These are phyloP conservation scores for Mylabris phalerata DNA, from an alignment of 1,140 invertebrate genomes.

Conservation along the genomic window DNA sequence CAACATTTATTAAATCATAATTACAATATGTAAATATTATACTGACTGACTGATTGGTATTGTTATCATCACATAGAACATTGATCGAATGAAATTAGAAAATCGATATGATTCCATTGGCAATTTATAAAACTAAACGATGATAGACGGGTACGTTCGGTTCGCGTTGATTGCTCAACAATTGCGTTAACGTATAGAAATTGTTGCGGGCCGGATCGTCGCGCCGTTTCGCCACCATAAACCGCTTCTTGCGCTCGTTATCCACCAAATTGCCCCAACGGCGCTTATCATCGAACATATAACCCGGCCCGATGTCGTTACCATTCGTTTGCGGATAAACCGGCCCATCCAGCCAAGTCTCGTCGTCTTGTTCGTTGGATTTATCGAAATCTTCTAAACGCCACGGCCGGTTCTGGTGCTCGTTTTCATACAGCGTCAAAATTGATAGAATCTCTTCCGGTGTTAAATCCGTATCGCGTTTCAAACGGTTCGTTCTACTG, in stretches of 20 bases:
- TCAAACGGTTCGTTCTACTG: constrained; percentile 14
- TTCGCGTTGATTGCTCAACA: constrained; percentile 34
- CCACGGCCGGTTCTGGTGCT: constrained; percentile 17
- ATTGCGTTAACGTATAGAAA: constrained; percentile 35
- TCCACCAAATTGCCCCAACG: constrained; percentile 30
- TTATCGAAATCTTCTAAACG: constrained; percentile 4
- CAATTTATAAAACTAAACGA: constrained; percentile 26
- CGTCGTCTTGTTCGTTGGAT: constrained; percentile 16
- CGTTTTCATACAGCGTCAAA: constrained; percentile 34
- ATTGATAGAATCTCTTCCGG: constrained; percentile 38
- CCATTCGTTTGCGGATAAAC: constrained; percentile 32
- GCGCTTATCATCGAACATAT: constrained; percentile 24
- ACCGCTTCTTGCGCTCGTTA: constrained; percentile 33
- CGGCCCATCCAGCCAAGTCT: constrained; percentile 33
- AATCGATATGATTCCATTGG: too few species aligned
- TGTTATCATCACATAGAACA: too few species aligned
- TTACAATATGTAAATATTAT: too few species aligned
- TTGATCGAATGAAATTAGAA: too few species aligned
- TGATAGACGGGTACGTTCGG: constrained; percentile 34
- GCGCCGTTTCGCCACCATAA: constrained; percentile 34
- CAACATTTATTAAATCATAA: too few species aligned
- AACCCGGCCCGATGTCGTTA: constrained; percentile 23
- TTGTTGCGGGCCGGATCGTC: constrained; percentile 36
- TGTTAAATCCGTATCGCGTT: constrained; percentile 33
- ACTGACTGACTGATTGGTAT: too few species aligned